Evolutionary conservation across 35 echinoderm and acorn worm species (phyloP), one percentile per base, ranked within the genome.

Genomic region (Ophiothrix spiculata): DNA sequence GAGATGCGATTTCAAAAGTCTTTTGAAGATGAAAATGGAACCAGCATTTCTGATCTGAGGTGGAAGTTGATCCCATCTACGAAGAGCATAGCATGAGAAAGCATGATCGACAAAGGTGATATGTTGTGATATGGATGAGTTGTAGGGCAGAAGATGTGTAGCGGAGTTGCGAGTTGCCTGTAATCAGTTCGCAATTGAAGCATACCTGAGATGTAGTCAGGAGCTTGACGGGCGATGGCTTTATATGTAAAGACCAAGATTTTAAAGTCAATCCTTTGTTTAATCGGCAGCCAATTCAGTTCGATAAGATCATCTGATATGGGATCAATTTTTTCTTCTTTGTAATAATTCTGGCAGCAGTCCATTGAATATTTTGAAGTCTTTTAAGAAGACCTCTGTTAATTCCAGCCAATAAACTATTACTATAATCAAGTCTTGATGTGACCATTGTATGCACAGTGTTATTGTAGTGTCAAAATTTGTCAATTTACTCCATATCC

Each of bases 381-480:
- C 79, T 64, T 16, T 79, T 89, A 63, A 83, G 35, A 0, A 38
- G 79, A 39, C 35, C 19, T 10, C 32, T 31, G 45, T 33, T 64
- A 17, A 83, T 39, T 4, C 87, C 80, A 83, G 35, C n/a, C n/a
- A n/a, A n/a, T 0, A 89, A 40, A 73, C 75, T 78, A 81, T 90
- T 90, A 84, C 88, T 79, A 54, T 77, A 90, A 36, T 90, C 81
- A 31, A 90, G 37, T 79, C 75, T 28, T 15, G 80, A 90, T 77
- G 88, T 78, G 0, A 90, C 75, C n/a, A 15, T 63, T 63, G n/a
- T 63, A 28, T 63, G n/a, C 14, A 28, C 14, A 63, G n/a, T 28
- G n/a, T 63, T 63, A 63, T 63, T 63, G 14, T 28, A 63, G n/a
- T 15, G n/a, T 15, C n/a, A 28, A 63, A 63, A 63, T 63, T 28